These are phyloP conservation scores for Lissonota sp. DNA, from an alignment of 2,888 invertebrate genomes.

Conservation along the genomic window DNA sequence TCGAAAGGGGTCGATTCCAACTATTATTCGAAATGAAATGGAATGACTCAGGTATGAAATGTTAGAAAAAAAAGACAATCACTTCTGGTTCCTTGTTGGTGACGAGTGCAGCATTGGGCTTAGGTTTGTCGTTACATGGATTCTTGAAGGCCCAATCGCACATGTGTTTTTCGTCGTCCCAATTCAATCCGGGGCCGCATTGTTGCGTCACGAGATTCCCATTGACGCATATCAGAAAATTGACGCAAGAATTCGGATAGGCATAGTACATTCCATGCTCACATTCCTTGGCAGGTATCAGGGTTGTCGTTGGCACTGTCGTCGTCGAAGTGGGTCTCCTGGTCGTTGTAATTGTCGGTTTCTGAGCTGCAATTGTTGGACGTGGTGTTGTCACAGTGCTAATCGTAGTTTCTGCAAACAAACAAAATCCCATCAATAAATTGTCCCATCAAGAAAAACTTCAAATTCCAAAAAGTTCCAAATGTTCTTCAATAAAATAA, in stretches of 20 bases:
- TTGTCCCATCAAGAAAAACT: too few species aligned
- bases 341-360: constrained; percentile 64
- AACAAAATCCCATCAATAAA: not conserved
- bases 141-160: constrained; percentile 91
- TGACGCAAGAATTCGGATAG: constrained; percentile 88
- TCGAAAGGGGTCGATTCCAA: too few species aligned
- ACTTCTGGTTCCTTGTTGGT: constrained; percentile 56
- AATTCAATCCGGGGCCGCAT: constrained; percentile 91
- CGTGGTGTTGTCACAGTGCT: constrained; percentile 59
- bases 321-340: constrained; percentile 64
- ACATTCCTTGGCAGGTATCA: constrained; percentile 83
- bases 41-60: not conserved
- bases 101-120: constrained; percentile 59
- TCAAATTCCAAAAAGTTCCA: too few species aligned
- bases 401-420: constrained; percentile 54
- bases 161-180: constrained; percentile 88
- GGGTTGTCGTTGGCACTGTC: constrained; percentile 55
- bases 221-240: constrained; percentile 92
- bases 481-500: too few species aligned
- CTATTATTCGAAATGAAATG: too few species aligned
- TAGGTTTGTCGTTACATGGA: constrained; percentile 74
- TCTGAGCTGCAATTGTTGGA: constrained; percentile 56
- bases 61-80: constrained; percentile 1
- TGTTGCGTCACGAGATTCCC: constrained; percentile 88
- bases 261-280: constrained; percentile 91